A percentile compares a stretch with the other conserved stretches of the same genome.
Evolutionary conservation across 2,797 vertebrate species (phyloP).

Genomic region (Euthynnus affinis): DNA sequence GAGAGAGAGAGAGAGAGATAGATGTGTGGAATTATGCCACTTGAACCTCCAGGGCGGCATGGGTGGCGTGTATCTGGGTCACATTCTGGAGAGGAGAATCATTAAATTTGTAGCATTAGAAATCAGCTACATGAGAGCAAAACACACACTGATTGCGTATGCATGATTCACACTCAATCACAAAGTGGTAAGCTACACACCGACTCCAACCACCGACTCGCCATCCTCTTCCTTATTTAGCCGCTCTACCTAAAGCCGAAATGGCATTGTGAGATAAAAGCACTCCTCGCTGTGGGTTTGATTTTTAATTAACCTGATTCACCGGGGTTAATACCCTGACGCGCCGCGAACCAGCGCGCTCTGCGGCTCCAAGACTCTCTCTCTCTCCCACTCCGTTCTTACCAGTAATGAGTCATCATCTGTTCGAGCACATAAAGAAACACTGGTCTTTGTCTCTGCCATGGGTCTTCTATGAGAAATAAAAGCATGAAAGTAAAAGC

Average conservation of each 20-base stretch:
- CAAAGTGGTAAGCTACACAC: not conserved
- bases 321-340: conserved; percentile 58
- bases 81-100: conserved; percentile 57
- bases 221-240: conserved; percentile 9
- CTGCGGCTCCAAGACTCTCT: conserved; percentile 17
- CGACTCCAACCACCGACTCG: not conserved
- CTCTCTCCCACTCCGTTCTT: conserved; percentile 35
- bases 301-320: conserved; percentile 75
- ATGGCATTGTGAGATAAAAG: conserved; percentile 52
- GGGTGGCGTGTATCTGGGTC: conserved; percentile 67
- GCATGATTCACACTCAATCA: conserved; percentile 16
- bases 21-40: conserved; percentile 53
- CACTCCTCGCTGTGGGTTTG: conserved; percentile 45
- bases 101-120: conserved; percentile 58
- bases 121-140: conserved; percentile 44
- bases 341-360: conserved; percentile 2
- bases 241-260: conserved; percentile 28
- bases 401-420: conserved; percentile 59
- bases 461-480: not conserved
- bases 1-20: conserved; percentile 1
- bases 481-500: conserved; percentile 9
- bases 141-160: conserved; percentile 47
- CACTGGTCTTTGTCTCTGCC: conserved; percentile 25
- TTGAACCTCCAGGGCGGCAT: conserved; percentile 47
- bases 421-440: conserved; percentile 32